Base-by-base conservation (phyloP, 2,797 vertebrate genomes). In the Mustela erminea region DNA sequence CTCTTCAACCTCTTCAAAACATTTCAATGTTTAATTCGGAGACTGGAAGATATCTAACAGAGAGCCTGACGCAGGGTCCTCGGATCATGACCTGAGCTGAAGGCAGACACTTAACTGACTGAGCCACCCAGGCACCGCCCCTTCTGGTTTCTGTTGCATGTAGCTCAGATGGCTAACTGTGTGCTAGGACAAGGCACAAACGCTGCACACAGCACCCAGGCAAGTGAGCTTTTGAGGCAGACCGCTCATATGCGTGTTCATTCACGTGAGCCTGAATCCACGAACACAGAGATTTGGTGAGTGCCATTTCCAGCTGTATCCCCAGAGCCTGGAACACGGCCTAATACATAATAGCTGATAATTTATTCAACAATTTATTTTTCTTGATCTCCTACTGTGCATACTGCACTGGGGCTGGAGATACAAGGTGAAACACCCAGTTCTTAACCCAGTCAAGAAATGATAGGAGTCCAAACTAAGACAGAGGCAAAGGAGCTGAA, bases 1-100 rank as follows among this genome's bases (percentile, higher is more conserved):
- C 35, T 92, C 77, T 68, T 92, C 35, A 72, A 85, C n/a, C 43
- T 56, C 35, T 93, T 84, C 81, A 82, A 78, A 94, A 96, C 9
- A 62, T 93, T 90, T 52, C 15, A 35, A 72, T 21, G 20, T 72
- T 81, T 90, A 92, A 93, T 58, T 62, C 58, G 62, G 54, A 25
- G 5, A 20, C 27, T 86, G 41, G 49, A 87, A 82, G n/a, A 68
- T 49, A 29, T 23, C 72, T 87, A 43, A 20, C 29, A n/a, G 29
- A 29, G 3, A 64, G 62, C 14, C 62, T 64, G 29, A 66, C 3
- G 7, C 32, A 66, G 62, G 29, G 32, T 29, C 32, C 62, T n/a
- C 32, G 62, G 32, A n/a, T 66, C 62, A 66, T n/a, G 62, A 66
- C 62, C 62, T 17, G 62, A 66, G 32, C 62, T n/a, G 15, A 66